Percentiles rank a stretch among this genome's conserved stretches.
Evolutionary conservation across 1,140 invertebrate species (phyloP).

Genomic region (Ctenoplectra terminalis): DNA sequence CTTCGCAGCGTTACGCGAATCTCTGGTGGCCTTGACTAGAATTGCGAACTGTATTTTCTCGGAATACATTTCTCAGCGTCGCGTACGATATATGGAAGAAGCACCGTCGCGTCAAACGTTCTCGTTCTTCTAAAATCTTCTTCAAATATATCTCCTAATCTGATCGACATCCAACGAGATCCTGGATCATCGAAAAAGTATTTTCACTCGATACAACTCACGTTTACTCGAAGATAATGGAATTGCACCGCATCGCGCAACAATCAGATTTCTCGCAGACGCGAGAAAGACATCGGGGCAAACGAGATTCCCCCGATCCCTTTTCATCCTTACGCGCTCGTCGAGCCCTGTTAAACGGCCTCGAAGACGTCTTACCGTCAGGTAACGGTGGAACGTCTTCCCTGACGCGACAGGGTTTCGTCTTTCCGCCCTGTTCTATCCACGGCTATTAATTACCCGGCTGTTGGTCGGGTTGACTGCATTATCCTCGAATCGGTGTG

Average conservation of each 20-base stretch:
- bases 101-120: background rate
- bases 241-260: background rate
- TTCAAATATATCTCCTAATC: background rate
- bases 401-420: background rate
- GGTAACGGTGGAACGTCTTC: too few species aligned
- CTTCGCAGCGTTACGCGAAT: background rate
- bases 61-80: background rate
- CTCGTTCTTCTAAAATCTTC: background rate
- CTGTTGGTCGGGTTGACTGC: background rate
- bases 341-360: background rate
- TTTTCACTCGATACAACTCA: background rate
- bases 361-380: background rate
- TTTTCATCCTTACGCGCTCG: background rate
- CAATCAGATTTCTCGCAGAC: background rate
- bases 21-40: background rate
- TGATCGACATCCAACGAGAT: background rate
- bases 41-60: background rate
- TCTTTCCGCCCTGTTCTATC: background rate
- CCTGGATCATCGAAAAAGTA: background rate
- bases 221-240: background rate
- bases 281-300: background rate
- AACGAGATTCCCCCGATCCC: conserved; percentile 11
- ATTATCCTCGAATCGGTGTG: conserved; percentile 32
- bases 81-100: background rate
- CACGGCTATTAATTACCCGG: conserved; percentile 37